Evolutionary conservation across 2,113 vertebrate species (phyloP), one percentile per base, ranked within the genome.

Genomic region (Prolemur simus): DNA sequence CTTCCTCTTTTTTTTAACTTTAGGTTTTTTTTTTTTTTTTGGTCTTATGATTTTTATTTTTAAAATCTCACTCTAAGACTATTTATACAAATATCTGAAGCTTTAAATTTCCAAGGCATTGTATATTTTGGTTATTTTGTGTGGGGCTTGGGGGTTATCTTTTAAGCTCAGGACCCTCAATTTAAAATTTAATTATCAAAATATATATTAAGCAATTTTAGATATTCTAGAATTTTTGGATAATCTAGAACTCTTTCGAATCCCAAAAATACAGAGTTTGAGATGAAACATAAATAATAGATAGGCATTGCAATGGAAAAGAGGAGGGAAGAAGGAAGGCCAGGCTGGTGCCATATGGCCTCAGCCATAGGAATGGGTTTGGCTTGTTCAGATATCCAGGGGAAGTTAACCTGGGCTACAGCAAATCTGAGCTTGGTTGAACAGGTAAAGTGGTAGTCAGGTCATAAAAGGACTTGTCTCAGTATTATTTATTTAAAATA

Each of bases 141-240:
- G 34, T 63, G 29, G 32, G 10, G 18, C 27, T 47, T 5, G 6
- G 37, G 3, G 4, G 20, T 20, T 94, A 8, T 37, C 42, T 97
- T 81, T 91, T 84, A 89, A 94, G 76, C 3, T 49, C 4, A 81
- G n/a, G 27, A 21, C 1, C 20, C 39, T 64, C 0, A 5, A 77
- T 85, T 54, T 52, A 88, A 92, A 94, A 18, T 89, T 45, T 74
- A 87, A 84, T 73, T 85, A 73, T 77, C 81, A 73, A 84, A 87
- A 83, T 21, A 54, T 2, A 52, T 76, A 27, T 37, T 60, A 45
- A 76, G 45, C 13, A 63, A 86, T 76, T 71, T 69, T 81, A 84
- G n/a, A 29, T 92, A 76, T 23, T 37, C 8, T 73, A 68, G 27
- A 64, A 88, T 47, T 83, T 73, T 87, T 49, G 45, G n/a, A 54